These are phyloP conservation scores for Periophthalmodon schlosseri DNA, from an alignment of 2,113 vertebrate genomes.

Conservation along the genomic window DNA sequence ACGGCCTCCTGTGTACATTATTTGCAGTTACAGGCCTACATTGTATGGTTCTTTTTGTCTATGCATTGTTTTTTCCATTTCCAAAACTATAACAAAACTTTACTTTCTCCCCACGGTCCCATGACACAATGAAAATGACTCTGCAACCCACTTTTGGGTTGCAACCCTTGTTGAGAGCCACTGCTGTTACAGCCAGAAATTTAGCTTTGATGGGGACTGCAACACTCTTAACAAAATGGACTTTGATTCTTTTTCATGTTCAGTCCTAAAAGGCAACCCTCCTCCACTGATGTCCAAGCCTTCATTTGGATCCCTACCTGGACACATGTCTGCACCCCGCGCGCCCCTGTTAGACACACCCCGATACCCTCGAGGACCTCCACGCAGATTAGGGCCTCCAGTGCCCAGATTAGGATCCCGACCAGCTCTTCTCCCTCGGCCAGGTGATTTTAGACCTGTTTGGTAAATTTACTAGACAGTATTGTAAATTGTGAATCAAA, in stretches of 20 bases:
- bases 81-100: too few species aligned
- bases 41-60: too few species aligned
- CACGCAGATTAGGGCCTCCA: constrained; percentile 51
- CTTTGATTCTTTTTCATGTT: constrained; percentile 19
- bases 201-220: neutral
- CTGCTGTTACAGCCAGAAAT: too few species aligned
- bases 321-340: constrained; percentile 33
- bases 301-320: constrained; percentile 29
- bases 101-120: too few species aligned
- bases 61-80: too few species aligned
- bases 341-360: constrained; percentile 52
- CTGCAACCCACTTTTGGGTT: too few species aligned
- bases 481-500: neutral
- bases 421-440: constrained; percentile 63
- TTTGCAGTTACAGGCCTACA: too few species aligned
- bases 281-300: constrained; percentile 72
- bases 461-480: neutral
- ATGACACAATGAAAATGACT: too few species aligned
- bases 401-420: constrained; percentile 59
- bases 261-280: constrained; percentile 72
- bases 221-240: neutral
- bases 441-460: constrained; percentile 45
- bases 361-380: constrained; percentile 36
- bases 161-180: too few species aligned
- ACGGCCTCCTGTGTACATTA: too few species aligned